Base-by-base conservation (phyloP, 2,113 vertebrate genomes). In the Pseudopipra pipra region DNA sequence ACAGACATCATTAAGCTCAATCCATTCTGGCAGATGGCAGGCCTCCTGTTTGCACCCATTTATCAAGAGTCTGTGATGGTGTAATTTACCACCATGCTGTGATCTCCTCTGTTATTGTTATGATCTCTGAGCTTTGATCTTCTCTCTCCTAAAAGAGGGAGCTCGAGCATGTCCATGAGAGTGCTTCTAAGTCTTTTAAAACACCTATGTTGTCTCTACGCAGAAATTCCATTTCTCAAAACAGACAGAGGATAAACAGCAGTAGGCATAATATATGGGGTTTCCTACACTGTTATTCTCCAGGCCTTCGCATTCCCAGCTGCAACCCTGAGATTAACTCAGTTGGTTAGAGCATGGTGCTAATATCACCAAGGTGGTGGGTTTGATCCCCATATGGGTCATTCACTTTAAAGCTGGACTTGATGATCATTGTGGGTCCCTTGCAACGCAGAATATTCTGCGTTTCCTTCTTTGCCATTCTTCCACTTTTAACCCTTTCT, bases 21-120 rank as follows among this genome's bases (percentile, higher is more conserved):
- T 9, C 21, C 39, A 24, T 5, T 51, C 51, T 51, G 25, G 51
- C 9, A 7, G 25, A 19, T 0, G 0, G 5, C 0, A 0, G 25
- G 20, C 18, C 51, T 55, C 33, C 62, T 55, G 24, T 37, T 52
- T 14, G 39, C 31, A 30, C 24, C 11, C 25, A 13, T 55, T 18
- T 19, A 14, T 14, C 2, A 0, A 46, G 25, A 20, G 19, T 11
- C 9, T 19, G 4, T 25, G 43, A 31, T 28, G 33, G 2, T 3
- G 1, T 3, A 27, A 14, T 19, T 30, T 15, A 19, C 9, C 77
- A 37, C 25, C 21, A 8, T 4, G 33, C 62, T 46, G 39, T 35
- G 51, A 31, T 31, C 22, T 27, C 21, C 20, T 21, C 33, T 12
- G 15, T 19, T 49, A 20, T 46, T 46, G 11, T 14, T 12, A 9